Evolutionary conservation across 2,797 vertebrate species (phyloP).

Genomic region (Delichon dasypus): DNA sequence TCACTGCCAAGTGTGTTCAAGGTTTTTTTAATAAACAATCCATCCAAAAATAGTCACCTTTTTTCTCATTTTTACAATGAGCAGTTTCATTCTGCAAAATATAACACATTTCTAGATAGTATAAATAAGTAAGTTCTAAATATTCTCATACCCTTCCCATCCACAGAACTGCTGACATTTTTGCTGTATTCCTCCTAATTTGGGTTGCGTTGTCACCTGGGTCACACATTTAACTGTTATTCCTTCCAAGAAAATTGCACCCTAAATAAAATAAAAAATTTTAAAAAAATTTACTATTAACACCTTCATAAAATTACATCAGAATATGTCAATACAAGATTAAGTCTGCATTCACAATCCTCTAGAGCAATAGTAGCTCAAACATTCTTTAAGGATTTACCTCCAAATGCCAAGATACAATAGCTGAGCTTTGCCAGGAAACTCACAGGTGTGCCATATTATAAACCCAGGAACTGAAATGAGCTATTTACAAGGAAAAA

Average conservation of each 20-base stretch:
- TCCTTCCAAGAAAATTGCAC: conserved; percentile 94
- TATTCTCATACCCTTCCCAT: conserved; percentile 88
- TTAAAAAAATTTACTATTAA: not conserved
- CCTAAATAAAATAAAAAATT: conserved; percentile 71
- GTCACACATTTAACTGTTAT: conserved; percentile 89
- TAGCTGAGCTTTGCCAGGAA: not conserved
- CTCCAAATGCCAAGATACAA: not conserved
- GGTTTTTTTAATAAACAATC: not conserved
- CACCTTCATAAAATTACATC: not conserved
- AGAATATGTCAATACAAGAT: not conserved
- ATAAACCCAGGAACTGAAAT: not conserved
- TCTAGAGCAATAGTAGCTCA: not conserved
- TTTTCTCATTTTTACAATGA: not conserved
- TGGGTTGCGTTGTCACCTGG: conserved; percentile 91
- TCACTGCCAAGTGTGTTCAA: not conserved
- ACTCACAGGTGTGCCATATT: not conserved
- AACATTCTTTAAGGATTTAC: not conserved
- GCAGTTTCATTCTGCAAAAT: not conserved
- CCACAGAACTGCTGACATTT: conserved; percentile 93
- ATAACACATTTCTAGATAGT: not conserved
- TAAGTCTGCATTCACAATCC: not conserved
- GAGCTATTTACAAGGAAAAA: not conserved
- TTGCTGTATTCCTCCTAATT: conserved; percentile 88
- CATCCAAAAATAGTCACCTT: not conserved
- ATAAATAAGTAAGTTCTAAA: not conserved